Percentiles rank a stretch among this genome's conserved stretches.
phyloP scores from a whole-genome alignment of 1,140 invertebrate genomes.

The Drosophila novamexicana region DNA sequence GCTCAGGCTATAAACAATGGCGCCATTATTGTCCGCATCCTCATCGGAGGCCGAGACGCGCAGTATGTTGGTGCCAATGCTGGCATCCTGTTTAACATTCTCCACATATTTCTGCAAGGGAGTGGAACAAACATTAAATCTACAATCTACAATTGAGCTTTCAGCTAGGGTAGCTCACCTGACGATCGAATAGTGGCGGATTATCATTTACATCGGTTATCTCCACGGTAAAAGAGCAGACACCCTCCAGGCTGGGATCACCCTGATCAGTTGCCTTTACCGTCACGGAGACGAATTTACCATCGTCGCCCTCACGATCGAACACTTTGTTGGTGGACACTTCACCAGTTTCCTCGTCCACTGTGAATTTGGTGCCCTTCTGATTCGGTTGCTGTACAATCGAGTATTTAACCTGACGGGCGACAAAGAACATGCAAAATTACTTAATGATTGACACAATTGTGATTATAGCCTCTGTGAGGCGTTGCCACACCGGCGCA shows the following conservation, averaged over 20 bases:
- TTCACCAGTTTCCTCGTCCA: constrained; percentile 97
- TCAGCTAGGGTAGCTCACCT: constrained; percentile 86
- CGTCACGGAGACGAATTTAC: constrained; percentile 97
- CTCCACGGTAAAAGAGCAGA: constrained; percentile 98
- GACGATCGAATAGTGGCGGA: constrained; percentile 96
- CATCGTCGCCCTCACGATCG: constrained; percentile 97
- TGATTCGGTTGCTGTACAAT: constrained; percentile 98
- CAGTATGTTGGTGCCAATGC: constrained; percentile 96
- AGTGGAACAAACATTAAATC: not conserved
- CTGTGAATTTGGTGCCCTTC: constrained; percentile 97
- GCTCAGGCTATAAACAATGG: constrained; percentile 95
- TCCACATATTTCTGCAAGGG: constrained; percentile 94
- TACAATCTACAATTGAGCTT: no score
- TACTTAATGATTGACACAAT: constrained; percentile 65
- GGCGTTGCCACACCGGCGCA: constrained; percentile 37
- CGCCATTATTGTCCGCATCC: constrained; percentile 97
- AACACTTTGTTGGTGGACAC: constrained; percentile 98
- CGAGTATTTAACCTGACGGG: constrained; percentile 91
- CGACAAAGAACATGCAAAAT: constrained; percentile 56
- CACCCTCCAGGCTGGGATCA: constrained; percentile 96
- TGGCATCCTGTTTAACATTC: constrained; percentile 98
- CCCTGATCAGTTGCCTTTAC: constrained; percentile 98
- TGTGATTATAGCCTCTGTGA: constrained; percentile 39
- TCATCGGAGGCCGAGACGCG: constrained; percentile 97
- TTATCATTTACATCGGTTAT: constrained; percentile 98